Conservation (phyloP, 2,113 vertebrate species). For the Hemiscyllium ocellatum region DNA sequence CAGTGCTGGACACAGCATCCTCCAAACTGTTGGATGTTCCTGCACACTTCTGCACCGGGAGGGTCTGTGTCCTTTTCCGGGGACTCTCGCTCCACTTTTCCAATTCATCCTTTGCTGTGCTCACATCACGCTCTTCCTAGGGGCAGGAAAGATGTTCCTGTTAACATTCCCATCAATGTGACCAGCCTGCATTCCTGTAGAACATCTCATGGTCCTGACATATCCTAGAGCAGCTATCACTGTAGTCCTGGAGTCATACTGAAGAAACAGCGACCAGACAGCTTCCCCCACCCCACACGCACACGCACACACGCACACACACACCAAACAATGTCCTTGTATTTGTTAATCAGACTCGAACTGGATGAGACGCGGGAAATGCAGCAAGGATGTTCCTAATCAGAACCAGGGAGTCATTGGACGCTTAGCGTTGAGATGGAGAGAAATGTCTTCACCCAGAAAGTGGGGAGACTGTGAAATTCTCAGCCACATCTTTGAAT, state of each 20-base stretch:
- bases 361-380: no score
- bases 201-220: background rate
- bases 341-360: no score
- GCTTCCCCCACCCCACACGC: no score
- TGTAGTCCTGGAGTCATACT: background rate
- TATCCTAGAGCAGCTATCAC: background rate
- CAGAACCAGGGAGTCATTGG: no score
- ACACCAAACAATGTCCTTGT: no score
- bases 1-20: slow-evolving; percentile 44
- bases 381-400: no score
- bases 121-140: background rate
- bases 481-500: no score
- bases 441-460: no score
- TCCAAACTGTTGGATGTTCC: slow-evolving; percentile 43
- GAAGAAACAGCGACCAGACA: no score
- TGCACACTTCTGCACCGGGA: slow-evolving; percentile 67
- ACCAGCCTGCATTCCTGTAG: background rate
- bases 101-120: rapidly evolving
- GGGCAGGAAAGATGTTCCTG: background rate
- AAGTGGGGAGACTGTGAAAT: no score
- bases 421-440: no score
- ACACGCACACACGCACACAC: no score
- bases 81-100: slow-evolving; percentile 56
- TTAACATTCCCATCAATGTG: background rate
- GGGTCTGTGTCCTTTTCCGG: slow-evolving; percentile 86